A percentile compares a stretch with the other conserved stretches of the same genome.
Evolutionary conservation across 2,113 vertebrate genomes (phyloP).

Genomic region (Hippocampus guttulatus): DNA sequence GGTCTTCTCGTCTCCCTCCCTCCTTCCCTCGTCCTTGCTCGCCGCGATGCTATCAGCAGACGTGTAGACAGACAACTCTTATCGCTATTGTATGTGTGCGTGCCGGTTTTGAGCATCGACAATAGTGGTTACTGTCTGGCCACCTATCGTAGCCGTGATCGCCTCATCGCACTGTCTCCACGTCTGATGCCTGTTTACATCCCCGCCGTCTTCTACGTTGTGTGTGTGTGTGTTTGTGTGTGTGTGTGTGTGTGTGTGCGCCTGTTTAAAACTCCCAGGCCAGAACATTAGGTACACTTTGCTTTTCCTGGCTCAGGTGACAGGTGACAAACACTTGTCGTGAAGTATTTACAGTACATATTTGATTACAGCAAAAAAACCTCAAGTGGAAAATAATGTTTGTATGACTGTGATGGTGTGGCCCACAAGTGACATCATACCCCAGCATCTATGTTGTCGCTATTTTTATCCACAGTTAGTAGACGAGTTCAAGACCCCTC

Average conservation of each 20-base stretch:
- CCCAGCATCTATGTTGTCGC: not conserved
- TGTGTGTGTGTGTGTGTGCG: not conserved
- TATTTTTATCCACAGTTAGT: not conserved
- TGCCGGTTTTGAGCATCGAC: constrained; percentile 59
- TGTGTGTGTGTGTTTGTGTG: not conserved
- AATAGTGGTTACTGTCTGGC: constrained; percentile 62
- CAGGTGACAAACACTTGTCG: not conserved
- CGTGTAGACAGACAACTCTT: constrained; percentile 56
- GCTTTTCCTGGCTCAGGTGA: not conserved
- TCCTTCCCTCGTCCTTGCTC: constrained; percentile 7
- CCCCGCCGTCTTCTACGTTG: constrained; percentile 1
- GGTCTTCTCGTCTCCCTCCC: constrained; percentile 4
- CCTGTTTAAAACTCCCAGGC: not conserved
- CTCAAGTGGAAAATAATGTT: not conserved
- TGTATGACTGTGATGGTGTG: not conserved
- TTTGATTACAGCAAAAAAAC: not conserved
- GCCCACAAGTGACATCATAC: not conserved
- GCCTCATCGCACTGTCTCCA: constrained; percentile 39
- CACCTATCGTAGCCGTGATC: constrained; percentile 49
- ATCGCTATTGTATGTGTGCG: constrained; percentile 43
- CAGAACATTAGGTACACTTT: not conserved
- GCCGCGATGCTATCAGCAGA: constrained; percentile 40
- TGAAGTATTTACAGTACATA: not conserved
- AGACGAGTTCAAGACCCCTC: not conserved
- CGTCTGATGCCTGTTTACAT: constrained; percentile 24